Base-by-base conservation (phyloP, 2,797 vertebrate genomes). In the Coreius guichenoti region DNA sequence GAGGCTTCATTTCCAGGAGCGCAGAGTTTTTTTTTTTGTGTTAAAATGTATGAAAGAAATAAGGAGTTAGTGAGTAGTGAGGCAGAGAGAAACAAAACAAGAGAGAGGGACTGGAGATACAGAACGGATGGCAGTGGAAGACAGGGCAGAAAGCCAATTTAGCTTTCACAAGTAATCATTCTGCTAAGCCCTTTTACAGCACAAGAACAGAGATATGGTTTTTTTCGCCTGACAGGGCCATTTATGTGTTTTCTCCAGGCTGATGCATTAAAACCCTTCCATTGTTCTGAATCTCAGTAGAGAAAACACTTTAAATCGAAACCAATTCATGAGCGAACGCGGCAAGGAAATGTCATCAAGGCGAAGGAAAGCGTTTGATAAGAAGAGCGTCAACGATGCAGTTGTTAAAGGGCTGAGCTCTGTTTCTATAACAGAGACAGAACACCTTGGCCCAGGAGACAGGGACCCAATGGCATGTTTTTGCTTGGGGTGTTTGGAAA, bases 121-220 rank as follows among this genome's bases (percentile, higher is more conserved):
- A 39, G 81, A 65, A 76, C 16, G 26, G 47, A 68, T 13, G 67
- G 12, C 73, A 54, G 85, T 33, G 81, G 84, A 9, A 1, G 43
- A 89, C 51, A 81, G 67, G 43, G 56, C 56, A 84, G 74, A 87
- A 31, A 88, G 86, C 2, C 81, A 86, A 86, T 90, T 87, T 90
- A 80, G 80, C 82, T 84, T 84, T 90, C 88, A 88, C 88, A 83
- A 79, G 87, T 86, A 83, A 86, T 88, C 86, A 79, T 81, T 47
- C 68, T 51, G 75, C 82, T 88, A 83, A 78, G 36, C 86, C 86
- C 73, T 69, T 67, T 78, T 75, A 81, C 82, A 77, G 79, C 58
- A 31, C 67, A 65, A 70, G 29, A 51, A 76, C 51, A 39, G n/a
- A 82, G 86, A 78, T 84, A 81, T 72, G 82, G 5, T 81, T 87